Conservation (phyloP, 2,113 vertebrate genomes). For the Haemorhous mexicanus region DNA sequence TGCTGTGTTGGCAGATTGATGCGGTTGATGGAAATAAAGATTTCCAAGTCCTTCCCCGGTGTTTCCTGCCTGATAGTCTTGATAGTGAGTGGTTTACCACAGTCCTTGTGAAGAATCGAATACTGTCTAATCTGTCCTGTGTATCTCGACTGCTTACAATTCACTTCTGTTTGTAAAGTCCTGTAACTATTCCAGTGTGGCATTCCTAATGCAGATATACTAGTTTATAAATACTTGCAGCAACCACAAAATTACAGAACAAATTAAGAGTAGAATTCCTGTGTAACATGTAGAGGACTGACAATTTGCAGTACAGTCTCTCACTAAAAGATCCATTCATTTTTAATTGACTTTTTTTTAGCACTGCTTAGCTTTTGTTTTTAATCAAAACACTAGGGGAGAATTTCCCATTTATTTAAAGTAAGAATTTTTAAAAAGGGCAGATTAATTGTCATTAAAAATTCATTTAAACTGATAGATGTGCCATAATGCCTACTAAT, state of each 20-base stretch:
- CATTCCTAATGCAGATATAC: not conserved
- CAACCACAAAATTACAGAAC: not conserved
- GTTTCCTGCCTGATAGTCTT: not conserved
- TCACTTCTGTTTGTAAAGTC: not conserved
- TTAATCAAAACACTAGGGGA: not conserved
- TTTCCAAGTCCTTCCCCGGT: not conserved
- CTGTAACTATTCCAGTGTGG: not conserved
- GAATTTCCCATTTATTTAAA: not conserved
- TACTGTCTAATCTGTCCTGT: not conserved
- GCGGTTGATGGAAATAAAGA: not conserved
- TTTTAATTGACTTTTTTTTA: not conserved
- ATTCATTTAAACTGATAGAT: not conserved
- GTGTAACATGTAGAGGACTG: not conserved
- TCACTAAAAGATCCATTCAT: not conserved
- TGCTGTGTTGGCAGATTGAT: not conserved
- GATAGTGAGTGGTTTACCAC: not conserved
- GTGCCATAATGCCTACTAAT: conserved; percentile 4
- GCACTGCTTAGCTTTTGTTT: not conserved
- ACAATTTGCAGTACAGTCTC: not conserved
- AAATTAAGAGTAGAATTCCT: not conserved
- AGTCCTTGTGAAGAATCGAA: not conserved
- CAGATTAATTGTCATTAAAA: conserved; percentile 5
- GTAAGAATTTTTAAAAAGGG: not conserved
- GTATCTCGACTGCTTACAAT: not conserved
- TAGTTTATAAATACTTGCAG: not conserved